Evolutionary conservation across 2,888 invertebrate species (phyloP).

Genomic region (Synergus itoensis): DNA sequence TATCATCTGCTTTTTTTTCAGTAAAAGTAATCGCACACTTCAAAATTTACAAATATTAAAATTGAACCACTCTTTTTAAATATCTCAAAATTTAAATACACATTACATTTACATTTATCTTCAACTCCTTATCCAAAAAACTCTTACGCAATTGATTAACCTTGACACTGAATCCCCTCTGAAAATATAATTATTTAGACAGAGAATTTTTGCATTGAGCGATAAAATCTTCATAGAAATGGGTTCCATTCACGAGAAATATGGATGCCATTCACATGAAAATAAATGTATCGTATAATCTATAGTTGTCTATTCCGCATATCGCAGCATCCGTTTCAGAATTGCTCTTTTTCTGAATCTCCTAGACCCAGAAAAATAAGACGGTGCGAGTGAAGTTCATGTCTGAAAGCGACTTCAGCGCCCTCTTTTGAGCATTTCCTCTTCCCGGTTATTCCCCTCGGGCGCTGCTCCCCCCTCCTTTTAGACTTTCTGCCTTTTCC

Average conservation of each 20-base stretch:
- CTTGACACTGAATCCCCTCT: background rate
- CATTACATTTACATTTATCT: background rate
- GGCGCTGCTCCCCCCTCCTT: conserved; percentile 43
- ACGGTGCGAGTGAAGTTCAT: conserved; percentile 8
- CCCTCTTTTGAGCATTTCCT: conserved; percentile 17
- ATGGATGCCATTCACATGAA: background rate
- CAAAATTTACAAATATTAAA: background rate
- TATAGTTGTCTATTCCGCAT: conserved; percentile 7
- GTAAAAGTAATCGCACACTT: background rate
- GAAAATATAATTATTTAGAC: background rate
- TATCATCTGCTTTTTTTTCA: conserved; percentile 1
- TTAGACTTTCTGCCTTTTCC: conserved; percentile 63
- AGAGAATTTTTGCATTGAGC: background rate
- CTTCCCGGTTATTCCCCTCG: conserved; percentile 43
- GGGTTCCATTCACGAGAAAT: background rate
- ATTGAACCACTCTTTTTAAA: background rate
- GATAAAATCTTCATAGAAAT: background rate
- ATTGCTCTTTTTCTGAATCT: conserved; percentile 7
- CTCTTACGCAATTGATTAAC: background rate
- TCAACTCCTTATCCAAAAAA: too few species aligned
- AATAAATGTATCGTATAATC: conserved; percentile 14
- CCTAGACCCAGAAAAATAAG: background rate
- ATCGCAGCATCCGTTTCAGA: background rate
- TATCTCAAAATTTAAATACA: background rate
- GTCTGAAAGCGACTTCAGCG: conserved; percentile 33